These are phyloP conservation scores for Caenorhabditis inopinata DNA, from an alignment of 1,140 invertebrate species.

Conservation along the genomic window DNA sequence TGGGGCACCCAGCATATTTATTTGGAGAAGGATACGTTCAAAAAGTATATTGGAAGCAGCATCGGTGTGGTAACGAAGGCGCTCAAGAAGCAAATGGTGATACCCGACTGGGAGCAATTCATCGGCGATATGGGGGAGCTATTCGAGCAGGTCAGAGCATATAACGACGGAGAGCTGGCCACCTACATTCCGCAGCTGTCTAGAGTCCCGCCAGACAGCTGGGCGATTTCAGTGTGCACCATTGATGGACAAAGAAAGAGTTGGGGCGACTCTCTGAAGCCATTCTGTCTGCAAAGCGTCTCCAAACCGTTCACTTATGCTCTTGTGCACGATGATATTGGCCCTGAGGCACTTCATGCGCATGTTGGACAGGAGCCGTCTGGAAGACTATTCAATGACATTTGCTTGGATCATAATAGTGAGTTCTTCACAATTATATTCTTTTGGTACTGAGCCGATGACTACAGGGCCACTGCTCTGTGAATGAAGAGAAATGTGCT, in stretches of 20 bases:
- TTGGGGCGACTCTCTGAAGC: conserved; percentile 58
- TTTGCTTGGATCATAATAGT: conserved; percentile 90
- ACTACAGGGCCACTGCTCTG: too few relatives aligned
- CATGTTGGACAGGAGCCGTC: conserved; percentile 83
- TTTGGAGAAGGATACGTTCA: conserved; percentile 45
- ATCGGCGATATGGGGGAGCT: conserved; percentile 41
- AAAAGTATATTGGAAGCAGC: conserved; percentile 41
- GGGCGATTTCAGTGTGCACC: conserved; percentile 69
- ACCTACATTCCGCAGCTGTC: conserved; percentile 65
- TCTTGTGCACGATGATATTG: conserved; percentile 84
- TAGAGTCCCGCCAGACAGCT: conserved; percentile 67
- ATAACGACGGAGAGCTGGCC: conserved; percentile 57
- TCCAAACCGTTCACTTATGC: conserved; percentile 90
- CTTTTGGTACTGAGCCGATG: too few relatives aligned
- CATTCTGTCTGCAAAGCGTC: conserved; percentile 63
- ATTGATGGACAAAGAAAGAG: conserved; percentile 68
- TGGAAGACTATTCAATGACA: conserved; percentile 92
- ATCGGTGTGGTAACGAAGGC: conserved; percentile 50
- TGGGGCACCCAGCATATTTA: conserved; percentile 40
- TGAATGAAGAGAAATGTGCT: too few relatives aligned
- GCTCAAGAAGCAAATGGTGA: conserved; percentile 50
- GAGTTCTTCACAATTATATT: conserved; percentile 69
- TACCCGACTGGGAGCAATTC: conserved; percentile 49
- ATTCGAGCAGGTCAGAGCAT: conserved; percentile 43
- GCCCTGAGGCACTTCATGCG: conserved; percentile 81